These are phyloP conservation scores for Scomber scombrus DNA, from an alignment of 2,113 vertebrate species.

Conservation along the genomic window DNA sequence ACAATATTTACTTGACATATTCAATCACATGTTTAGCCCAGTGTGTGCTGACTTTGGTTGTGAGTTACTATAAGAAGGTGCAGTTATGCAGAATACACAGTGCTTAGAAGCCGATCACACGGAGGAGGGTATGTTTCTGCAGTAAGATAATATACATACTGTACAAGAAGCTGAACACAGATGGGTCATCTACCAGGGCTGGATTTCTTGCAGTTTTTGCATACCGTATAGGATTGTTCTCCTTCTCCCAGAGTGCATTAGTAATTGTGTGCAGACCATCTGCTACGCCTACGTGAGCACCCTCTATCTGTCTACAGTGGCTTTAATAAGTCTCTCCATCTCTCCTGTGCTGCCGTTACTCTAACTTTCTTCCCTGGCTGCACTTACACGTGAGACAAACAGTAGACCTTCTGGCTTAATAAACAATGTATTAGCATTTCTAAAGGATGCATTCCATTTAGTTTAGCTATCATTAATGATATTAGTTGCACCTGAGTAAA, in stretches of 20 bases:
- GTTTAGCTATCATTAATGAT: too few species aligned
- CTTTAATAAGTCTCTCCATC: background rate
- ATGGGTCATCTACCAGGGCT: background rate
- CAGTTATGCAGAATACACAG: constrained; percentile 9
- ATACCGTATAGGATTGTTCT: background rate
- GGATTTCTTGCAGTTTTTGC: background rate
- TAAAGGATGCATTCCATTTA: too few species aligned
- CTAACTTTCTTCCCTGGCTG: background rate
- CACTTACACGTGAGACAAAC: too few species aligned
- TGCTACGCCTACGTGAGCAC: too few species aligned
- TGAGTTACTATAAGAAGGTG: constrained; percentile 6
- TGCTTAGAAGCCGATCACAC: background rate
- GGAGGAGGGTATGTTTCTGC: constrained; percentile 1
- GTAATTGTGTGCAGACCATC: too few species aligned
- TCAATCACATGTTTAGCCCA: background rate
- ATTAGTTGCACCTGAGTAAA: too few species aligned
- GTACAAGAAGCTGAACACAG: background rate
- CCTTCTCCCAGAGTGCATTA: background rate
- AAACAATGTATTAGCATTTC: background rate
- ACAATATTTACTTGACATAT: background rate
- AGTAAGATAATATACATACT: background rate
- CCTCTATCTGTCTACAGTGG: too few species aligned
- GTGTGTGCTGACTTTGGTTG: background rate
- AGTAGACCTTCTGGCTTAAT: background rate
- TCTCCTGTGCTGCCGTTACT: background rate